Base-by-base conservation (phyloP, 2,113 vertebrate genomes). In the Trochalopteron elliotii region DNA sequence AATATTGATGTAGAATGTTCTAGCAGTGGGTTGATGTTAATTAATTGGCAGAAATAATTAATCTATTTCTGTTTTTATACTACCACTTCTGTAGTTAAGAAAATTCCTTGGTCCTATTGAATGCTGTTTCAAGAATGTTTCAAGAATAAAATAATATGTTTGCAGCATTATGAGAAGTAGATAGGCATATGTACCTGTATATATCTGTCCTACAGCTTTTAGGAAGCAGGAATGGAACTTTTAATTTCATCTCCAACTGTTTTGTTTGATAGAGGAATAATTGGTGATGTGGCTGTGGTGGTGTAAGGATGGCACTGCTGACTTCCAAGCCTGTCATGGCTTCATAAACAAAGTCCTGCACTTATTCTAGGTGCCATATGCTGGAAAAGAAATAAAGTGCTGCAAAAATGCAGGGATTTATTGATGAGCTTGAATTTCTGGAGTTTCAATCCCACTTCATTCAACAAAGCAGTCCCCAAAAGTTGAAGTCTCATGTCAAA, bases 241-340 rank as follows among this genome's bases (percentile, higher is more conserved):
- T 75, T 31, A 35, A 68, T 88, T 94, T 88, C 35, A 94, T 90
- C 67, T 90, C 74, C 60, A 71, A 9, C 27, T 31, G 24, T 19
- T 93, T 93, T 93, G 7, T 91, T 80, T 83, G 74, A 89, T 52
- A 86, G 83, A 80, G 79, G 63, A 86, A 91, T 85, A 88, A 65
- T n/a, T 88, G 78, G 33, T 68, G 37, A 78, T 42, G 55, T n/a
- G 84, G 30, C 53, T 55, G 40, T 47, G 67, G 37, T 61, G 35
- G 2, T 50, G 18, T 44, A 25, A 59, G 33, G 47, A 21, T 59
- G 55, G n/a, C 14, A 15, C 18, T 63, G 30, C 39, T 65, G 33
- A 56, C 15, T 60, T 14, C 20, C 37, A 28, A n/a, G 15, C 31
- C 33, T 70, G 0, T 20, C 11, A 5, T 59, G 33, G 17, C 23